A percentile compares a stretch with the other conserved stretches of the same genome.
Evolutionary conservation across 2,888 invertebrate genomes (phyloP).

Genomic region (Periphyllus acericola): DNA sequence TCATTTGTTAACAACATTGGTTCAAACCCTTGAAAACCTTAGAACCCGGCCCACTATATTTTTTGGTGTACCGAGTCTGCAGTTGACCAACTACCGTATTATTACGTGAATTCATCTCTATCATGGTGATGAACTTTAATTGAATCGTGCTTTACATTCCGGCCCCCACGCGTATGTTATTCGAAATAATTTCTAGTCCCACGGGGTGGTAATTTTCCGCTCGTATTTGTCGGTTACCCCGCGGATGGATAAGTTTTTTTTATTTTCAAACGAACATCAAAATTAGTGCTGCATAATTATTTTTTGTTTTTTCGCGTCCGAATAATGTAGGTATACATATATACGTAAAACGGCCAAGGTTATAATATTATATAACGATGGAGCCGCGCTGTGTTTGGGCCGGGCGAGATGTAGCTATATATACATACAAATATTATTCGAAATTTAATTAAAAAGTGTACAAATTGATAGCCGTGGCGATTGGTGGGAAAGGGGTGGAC

Average conservation of each 20-base stretch:
- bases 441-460: slow-evolving; percentile 42
- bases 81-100: too few species aligned
- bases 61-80: too few species aligned
- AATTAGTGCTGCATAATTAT: slow-evolving; percentile 22
- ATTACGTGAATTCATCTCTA: too few species aligned
- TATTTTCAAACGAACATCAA: neutral
- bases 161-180: neutral
- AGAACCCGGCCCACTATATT: too few species aligned
- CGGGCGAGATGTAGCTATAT: too few species aligned
- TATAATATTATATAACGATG: too few species aligned
- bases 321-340: neutral
- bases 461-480: neutral
- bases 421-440: neutral
- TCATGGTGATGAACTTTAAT: neutral
- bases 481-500: neutral
- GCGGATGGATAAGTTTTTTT: neutral
- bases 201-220: neutral
- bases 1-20: too few species aligned
- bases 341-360: neutral
- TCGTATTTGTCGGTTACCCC: neutral
- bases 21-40: too few species aligned
- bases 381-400: neutral
- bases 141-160: neutral
- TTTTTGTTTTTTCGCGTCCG: neutral
- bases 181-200: neutral